Evolutionary conservation across 2,113 vertebrate genomes (phyloP).

Genomic region (Motacilla tschutschensis): DNA sequence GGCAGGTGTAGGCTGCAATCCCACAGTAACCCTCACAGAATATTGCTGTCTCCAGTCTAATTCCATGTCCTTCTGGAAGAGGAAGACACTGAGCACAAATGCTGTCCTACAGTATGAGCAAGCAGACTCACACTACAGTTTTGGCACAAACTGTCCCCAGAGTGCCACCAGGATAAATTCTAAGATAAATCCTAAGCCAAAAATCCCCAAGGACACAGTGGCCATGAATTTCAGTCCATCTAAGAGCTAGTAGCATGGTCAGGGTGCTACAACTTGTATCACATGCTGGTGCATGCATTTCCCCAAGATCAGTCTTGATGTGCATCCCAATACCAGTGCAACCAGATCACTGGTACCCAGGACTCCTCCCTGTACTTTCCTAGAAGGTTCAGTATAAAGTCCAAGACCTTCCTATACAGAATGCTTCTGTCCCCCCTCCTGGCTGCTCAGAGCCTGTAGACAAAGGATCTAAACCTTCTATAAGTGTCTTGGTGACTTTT

Average conservation of each 20-base stretch:
- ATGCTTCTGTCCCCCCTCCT: neutral
- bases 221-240: neutral
- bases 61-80: neutral
- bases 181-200: neutral
- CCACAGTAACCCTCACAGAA: neutral
- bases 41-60: neutral
- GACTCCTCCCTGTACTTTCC: neutral
- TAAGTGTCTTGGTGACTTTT: neutral
- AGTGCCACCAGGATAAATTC: neutral
- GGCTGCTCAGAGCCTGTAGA: neutral
- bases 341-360: accelerated
- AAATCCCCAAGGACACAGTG: neutral
- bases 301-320: neutral
- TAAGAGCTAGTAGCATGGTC: neutral
- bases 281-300: neutral
- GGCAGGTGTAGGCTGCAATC: neutral
- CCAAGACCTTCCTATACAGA: neutral
- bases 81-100: neutral
- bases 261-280: neutral
- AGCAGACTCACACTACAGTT: neutral
- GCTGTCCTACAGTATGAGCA: neutral
- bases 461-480: neutral
- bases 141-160: neutral
- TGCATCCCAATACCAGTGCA: neutral
- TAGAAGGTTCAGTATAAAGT: neutral